A percentile compares a stretch with the other conserved stretches of the same genome.
Conservation (phyloP, 2,888 invertebrate species). For the Lapara coniferarum region DNA sequence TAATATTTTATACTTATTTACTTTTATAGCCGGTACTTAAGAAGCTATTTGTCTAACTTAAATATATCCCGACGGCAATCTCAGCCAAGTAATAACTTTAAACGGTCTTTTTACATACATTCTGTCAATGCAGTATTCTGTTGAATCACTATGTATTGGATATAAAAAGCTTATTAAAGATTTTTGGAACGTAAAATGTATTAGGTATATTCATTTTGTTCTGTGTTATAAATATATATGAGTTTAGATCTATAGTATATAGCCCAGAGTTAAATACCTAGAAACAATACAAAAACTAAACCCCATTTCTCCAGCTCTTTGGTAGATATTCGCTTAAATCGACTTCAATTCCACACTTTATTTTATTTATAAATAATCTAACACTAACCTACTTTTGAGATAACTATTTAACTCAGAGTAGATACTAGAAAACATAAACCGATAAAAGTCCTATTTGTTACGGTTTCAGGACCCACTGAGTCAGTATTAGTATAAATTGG, state of each 20-base stretch:
- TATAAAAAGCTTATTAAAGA: constrained; percentile 13
- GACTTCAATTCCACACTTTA: not conserved
- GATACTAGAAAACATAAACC: not conserved
- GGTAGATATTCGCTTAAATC: too few relatives aligned
- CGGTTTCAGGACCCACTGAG: constrained; percentile 36
- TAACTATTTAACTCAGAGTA: not conserved
- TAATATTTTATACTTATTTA: constrained; percentile 22
- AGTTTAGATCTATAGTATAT: too few relatives aligned
- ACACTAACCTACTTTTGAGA: not conserved
- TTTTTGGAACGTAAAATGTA: not conserved
- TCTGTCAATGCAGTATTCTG: constrained; percentile 1
- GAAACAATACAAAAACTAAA: too few relatives aligned
- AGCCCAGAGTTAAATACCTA: too few relatives aligned
- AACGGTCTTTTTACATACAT: constrained; percentile 5
- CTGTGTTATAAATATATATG: not conserved
- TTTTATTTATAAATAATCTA: not conserved
- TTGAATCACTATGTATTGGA: not conserved
- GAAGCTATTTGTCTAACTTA: constrained; percentile 22
- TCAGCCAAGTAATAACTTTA: constrained; percentile 16
- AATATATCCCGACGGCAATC: constrained; percentile 14
- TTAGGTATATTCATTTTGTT: not conserved
- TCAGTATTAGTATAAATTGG: constrained; percentile 45
- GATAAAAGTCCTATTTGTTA: constrained; percentile 37
- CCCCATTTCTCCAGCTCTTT: too few relatives aligned
- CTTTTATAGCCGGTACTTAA: constrained; percentile 24